phyloP scores from a whole-genome alignment of 1,140 invertebrate genomes.

The Meteorus sp. region DNA sequence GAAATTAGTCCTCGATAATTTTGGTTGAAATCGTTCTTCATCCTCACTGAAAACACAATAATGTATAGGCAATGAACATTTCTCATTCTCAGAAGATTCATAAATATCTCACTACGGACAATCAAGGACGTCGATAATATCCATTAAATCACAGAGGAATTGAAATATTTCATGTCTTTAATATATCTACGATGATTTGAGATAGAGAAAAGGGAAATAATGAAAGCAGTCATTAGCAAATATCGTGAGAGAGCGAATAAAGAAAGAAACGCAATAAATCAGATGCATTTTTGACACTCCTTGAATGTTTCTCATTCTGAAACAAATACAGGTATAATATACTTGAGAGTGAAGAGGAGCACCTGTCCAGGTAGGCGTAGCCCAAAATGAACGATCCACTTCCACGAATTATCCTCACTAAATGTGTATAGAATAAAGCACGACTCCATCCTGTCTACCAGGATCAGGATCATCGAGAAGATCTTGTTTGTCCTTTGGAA shows the following conservation, averaged over 20 bases:
- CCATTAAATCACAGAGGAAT: too few species aligned
- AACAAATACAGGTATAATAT: conserved; percentile 23
- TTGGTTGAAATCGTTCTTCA: too few species aligned
- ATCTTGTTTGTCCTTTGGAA: conserved; percentile 34
- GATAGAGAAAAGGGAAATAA: not conserved
- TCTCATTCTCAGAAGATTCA: too few species aligned
- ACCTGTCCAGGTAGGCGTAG: conserved; percentile 56
- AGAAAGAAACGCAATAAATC: conserved; percentile 55
- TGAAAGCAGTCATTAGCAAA: conserved; percentile 47
- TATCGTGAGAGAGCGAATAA: conserved; percentile 33
- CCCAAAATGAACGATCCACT: conserved; percentile 33
- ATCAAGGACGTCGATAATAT: too few species aligned
- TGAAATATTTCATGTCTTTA: too few species aligned
- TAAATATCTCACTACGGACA: too few species aligned
- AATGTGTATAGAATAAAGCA: too few species aligned
- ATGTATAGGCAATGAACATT: too few species aligned
- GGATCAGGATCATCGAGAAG: conserved; percentile 53
- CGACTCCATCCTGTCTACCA: conserved; percentile 55
- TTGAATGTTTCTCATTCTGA: conserved; percentile 4
- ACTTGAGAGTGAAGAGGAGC: too few species aligned
- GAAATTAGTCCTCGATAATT: too few species aligned
- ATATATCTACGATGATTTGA: too few species aligned
- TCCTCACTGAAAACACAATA: too few species aligned
- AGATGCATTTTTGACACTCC: conserved; percentile 48
- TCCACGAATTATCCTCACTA: conserved; percentile 46